A percentile compares a stretch with the other conserved stretches of the same genome.
Conservation (phyloP, 2,113 vertebrate genomes). For the Platysternon megacephalum region DNA sequence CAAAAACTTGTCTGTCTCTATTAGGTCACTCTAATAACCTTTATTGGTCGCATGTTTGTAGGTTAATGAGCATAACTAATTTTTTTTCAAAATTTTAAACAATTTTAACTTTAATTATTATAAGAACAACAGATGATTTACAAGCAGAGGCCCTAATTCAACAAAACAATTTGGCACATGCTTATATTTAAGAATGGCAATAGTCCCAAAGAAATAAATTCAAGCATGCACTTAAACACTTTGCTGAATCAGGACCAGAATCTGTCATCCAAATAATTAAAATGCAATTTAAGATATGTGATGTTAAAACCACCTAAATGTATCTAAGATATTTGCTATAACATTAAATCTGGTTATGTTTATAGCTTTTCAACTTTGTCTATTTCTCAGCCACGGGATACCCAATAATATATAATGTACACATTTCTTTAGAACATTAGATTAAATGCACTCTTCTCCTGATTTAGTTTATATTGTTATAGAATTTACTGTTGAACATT, state of each 20-base stretch:
- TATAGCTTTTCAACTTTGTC: not conserved
- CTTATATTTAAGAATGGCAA: not conserved
- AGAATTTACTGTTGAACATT: not conserved
- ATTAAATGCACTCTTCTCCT: not conserved
- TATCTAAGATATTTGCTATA: not conserved
- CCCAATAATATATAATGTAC: not conserved
- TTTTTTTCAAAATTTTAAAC: not conserved
- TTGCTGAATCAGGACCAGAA: not conserved
- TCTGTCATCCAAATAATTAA: not conserved
- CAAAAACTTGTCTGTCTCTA: constrained; percentile 34
- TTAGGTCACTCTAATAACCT: constrained; percentile 40
- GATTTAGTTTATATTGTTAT: not conserved
- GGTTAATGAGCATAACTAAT: not conserved
- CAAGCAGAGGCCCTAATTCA: not conserved
- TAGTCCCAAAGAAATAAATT: not conserved
- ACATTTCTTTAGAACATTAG: not conserved
- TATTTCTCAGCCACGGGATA: not conserved
- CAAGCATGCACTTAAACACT: not conserved
- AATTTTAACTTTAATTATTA: not conserved
- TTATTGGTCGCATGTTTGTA: not conserved
- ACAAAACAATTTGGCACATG: not conserved
- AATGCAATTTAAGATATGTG: not conserved
- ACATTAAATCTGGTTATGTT: not conserved
- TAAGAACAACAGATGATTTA: not conserved
- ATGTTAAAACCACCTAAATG: not conserved